Evolutionary conservation across 2,888 invertebrate species (phyloP), one percentile per base, ranked within the genome.

Genomic region (Hofmannophila pseudospretella): DNA sequence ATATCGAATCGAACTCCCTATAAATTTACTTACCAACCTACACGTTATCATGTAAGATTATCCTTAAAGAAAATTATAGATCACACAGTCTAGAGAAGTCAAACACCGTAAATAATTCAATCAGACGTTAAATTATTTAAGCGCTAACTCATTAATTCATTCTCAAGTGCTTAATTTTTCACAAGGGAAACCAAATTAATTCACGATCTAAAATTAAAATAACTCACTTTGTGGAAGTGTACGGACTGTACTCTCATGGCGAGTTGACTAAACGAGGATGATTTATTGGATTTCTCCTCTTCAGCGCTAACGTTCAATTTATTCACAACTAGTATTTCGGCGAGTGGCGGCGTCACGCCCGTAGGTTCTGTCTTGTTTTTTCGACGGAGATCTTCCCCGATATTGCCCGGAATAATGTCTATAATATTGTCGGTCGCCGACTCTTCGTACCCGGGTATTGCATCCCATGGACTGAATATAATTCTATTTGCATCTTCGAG

Each of bases 381-480:
- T 59, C 58, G 44, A 66, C 58, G 53, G 52, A 58, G 54, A 59
- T 1, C 7, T 11, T n/a, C 53, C 48, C 54, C 73, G 55, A 76
- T 73, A 69, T 79, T 77, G 50, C 72, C 75, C 16, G 81, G 82
- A 66, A 85, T 77, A n/a, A n/a, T 16, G 66, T 84, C 84, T 70
- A 81, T 73, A 56, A 84, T 69, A 62, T 68, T 77, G 59, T 82
- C 82, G 52, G 84, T 85, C 45, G 71, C 81, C 25, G 76, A 55
- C 39, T 82, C 82, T 46, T 82, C 86, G 67, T 69, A 84, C 25
- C 81, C 78, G 38, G 84, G 75, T 59, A 85, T 73, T 60, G 86
- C 65, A 47, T 86, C 85, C 86, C 86, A 86, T 34, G 86, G 86
- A 67, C 85, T 86, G 68, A 86, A 86, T 77, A 86, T 86, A 67